phyloP scores from a whole-genome alignment of 2,797 vertebrate genomes.

The Epinephelus coioides region DNA sequence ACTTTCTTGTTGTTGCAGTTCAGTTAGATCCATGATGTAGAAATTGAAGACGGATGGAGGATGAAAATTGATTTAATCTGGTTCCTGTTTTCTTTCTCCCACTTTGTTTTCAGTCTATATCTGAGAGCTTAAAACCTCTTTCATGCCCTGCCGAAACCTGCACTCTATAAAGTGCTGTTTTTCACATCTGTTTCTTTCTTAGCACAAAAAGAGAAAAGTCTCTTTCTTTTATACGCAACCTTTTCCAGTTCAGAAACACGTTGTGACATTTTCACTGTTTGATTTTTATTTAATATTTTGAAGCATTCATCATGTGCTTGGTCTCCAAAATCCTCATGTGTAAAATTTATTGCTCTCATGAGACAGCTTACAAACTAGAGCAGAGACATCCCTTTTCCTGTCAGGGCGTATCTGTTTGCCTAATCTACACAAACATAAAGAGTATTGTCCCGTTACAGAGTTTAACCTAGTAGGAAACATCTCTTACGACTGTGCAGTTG shows the following conservation, averaged over 20 bases:
- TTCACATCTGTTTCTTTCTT: conserved; percentile 82
- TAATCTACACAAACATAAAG: conserved; percentile 57
- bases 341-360: conserved; percentile 70
- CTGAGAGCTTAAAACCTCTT: conserved; percentile 77
- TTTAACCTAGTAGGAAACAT: conserved; percentile 8
- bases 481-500: background rate
- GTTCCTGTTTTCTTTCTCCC: conserved; percentile 80
- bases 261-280: conserved; percentile 48
- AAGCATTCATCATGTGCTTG: conserved; percentile 60
- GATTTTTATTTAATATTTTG: conserved; percentile 71
- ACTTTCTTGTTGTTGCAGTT: conserved; percentile 71
- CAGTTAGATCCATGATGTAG: conserved; percentile 66
- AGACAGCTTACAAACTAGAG: conserved; percentile 49
- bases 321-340: conserved; percentile 53
- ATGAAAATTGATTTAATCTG: conserved; percentile 84
- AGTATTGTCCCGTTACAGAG: conserved; percentile 9
- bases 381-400: conserved; percentile 64
- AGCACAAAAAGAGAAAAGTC: conserved; percentile 47
- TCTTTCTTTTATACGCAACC: conserved; percentile 50
- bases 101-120: conserved; percentile 81
- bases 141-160: conserved; percentile 80
- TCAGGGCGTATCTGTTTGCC: conserved; percentile 62
- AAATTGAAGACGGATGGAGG: conserved; percentile 82
- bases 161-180: conserved; percentile 74
- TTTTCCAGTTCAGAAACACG: conserved; percentile 59